Evolutionary conservation across 2,113 vertebrate genomes (phyloP).

Genomic region (Gallinago undulata): DNA sequence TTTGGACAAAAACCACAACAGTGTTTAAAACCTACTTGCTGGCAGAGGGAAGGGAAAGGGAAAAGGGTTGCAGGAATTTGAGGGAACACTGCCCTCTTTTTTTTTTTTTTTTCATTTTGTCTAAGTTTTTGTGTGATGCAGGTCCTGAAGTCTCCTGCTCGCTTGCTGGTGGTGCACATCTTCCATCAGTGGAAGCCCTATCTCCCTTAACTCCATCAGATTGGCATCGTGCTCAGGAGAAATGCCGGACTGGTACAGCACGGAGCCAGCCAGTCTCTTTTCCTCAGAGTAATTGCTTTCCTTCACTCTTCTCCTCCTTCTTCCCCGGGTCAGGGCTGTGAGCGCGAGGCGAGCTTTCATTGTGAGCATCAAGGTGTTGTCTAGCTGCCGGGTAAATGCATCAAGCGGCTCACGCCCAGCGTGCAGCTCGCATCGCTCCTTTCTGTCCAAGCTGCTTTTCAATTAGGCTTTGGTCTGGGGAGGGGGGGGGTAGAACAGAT

Average conservation of each 20-base stretch:
- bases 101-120: neutral
- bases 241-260: neutral
- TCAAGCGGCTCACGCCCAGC: neutral
- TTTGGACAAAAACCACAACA: neutral
- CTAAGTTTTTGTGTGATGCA: neutral
- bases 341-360: neutral
- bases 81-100: neutral
- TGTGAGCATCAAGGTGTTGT: neutral
- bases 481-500: neutral
- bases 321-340: neutral
- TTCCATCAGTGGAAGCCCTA: neutral
- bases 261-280: neutral
- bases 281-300: neutral
- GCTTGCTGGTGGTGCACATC: neutral
- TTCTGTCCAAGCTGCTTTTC: neutral
- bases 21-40: neutral
- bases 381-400: conserved; percentile 3
- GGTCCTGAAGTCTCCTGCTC: neutral
- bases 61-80: neutral
- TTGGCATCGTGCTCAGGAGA: neutral
- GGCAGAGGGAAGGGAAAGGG: neutral
- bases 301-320: neutral
- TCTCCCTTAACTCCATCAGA: neutral
- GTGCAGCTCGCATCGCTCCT: neutral
- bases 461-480: neutral